These are phyloP conservation scores for Nephotettix cincticeps DNA, from an alignment of 1,140 invertebrate genomes.

Conservation along the genomic window DNA sequence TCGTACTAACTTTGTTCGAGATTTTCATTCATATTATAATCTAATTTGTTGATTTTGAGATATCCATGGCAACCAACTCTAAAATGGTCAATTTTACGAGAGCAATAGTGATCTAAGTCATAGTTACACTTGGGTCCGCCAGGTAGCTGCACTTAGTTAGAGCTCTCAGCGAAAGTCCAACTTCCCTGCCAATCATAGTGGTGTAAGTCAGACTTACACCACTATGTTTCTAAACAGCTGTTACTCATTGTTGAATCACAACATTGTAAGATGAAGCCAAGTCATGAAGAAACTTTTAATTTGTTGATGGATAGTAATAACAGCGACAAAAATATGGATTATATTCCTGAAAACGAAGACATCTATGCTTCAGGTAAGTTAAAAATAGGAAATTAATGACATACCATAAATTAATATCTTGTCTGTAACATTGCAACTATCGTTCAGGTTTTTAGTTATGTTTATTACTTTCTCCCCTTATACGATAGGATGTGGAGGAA, in stretches of 20 bases:
- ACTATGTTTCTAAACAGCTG: not conserved
- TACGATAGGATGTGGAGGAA: not conserved
- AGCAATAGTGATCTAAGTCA: not conserved
- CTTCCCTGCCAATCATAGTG: conserved; percentile 23
- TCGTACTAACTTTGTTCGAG: no score
- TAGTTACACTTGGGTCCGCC: not conserved
- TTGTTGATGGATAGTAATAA: not conserved
- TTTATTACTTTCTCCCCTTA: not conserved
- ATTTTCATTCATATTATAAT: no score
- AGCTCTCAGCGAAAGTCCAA: not conserved
- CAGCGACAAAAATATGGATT: not conserved
- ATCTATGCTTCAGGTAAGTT: not conserved
- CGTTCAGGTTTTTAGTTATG: not conserved
- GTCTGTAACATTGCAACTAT: not conserved
- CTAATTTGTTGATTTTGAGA: not conserved
- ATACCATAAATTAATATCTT: not conserved
- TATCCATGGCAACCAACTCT: not conserved
- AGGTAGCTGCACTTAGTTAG: not conserved
- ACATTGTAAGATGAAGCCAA: not conserved
- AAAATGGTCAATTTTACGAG: not conserved
- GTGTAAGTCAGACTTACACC: conserved; percentile 29
- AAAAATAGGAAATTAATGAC: not conserved
- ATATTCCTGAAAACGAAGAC: not conserved
- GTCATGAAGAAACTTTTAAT: not conserved
- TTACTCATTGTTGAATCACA: not conserved